These are phyloP conservation scores for Semnornis frantzii DNA, from an alignment of 2,113 vertebrate genomes.

Conservation along the genomic window DNA sequence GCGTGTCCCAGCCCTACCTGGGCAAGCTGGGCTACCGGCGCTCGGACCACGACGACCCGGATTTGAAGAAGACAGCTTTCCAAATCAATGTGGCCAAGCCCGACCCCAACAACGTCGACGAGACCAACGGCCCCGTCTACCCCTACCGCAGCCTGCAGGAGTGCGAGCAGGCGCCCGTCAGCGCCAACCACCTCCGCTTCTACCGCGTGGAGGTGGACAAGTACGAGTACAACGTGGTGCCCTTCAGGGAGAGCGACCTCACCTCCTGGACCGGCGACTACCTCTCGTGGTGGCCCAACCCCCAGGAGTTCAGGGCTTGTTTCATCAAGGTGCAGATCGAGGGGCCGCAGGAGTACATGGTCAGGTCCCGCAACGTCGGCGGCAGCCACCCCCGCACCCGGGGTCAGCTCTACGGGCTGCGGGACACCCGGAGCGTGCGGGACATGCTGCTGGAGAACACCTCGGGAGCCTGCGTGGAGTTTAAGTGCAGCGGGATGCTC, in stretches of 20 bases:
- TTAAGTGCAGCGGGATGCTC: constrained; percentile 96
- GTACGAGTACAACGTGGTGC: constrained; percentile 96
- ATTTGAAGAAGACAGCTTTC: constrained; percentile 91
- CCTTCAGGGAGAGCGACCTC: constrained; percentile 89
- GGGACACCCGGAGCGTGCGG: constrained; percentile 91
- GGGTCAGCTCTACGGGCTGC: constrained; percentile 90
- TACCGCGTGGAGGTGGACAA: constrained; percentile 93
- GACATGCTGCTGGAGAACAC: constrained; percentile 75
- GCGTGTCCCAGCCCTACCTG: constrained; percentile 92
- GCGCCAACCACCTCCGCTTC: constrained; percentile 92
- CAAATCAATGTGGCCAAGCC: constrained; percentile 92
- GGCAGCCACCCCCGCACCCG: constrained; percentile 86
- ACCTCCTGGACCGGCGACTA: constrained; percentile 93
- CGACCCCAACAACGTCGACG: constrained; percentile 83
- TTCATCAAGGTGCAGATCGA: constrained; percentile 92
- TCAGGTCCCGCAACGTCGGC: constrained; percentile 87
- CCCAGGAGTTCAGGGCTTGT: constrained; percentile 96
- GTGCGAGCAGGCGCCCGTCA: constrained; percentile 86
- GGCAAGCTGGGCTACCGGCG: constrained; percentile 89
- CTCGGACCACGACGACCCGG: constrained; percentile 87
- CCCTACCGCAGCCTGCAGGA: constrained; percentile 85
- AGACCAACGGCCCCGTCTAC: constrained; percentile 91
- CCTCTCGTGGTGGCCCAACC: constrained; percentile 97
- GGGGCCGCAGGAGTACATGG: constrained; percentile 91
- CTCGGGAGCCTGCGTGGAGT: constrained; percentile 92